Conservation (phyloP, 2,888 invertebrate genomes). For the Bugula neritina region DNA sequence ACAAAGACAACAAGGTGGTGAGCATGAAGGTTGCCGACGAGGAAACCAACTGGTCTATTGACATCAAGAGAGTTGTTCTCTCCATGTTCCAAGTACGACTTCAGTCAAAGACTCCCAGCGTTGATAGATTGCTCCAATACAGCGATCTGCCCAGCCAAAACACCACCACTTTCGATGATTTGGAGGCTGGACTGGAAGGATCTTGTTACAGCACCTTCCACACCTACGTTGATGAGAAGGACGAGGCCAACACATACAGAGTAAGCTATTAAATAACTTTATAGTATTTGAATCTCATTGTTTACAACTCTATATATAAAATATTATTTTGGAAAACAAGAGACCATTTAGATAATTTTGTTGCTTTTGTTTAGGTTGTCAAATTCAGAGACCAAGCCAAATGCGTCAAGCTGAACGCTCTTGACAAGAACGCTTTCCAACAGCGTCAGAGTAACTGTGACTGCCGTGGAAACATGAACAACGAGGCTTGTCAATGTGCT, state of each 20-base stretch:
- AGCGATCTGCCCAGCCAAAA: not conserved
- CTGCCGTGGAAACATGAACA: constrained; percentile 6
- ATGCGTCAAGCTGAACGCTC: constrained; percentile 2
- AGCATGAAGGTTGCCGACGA: constrained; percentile 39
- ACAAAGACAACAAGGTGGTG: constrained; percentile 35
- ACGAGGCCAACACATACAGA: not conserved
- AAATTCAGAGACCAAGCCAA: not conserved
- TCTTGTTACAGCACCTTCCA: not conserved
- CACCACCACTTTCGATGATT: constrained; percentile 1
- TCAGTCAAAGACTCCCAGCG: not conserved
- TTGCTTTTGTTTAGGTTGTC: not conserved
- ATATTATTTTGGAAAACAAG: too few relatives aligned
- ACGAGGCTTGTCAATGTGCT: not conserved
- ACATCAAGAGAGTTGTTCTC: constrained; percentile 52
- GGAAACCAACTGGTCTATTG: constrained; percentile 51
- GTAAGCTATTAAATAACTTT: too few relatives aligned
- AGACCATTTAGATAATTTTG: too few relatives aligned
- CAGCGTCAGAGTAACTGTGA: constrained; percentile 21
- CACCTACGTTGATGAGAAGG: not conserved
- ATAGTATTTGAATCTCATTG: too few relatives aligned
- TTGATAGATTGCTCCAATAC: not conserved
- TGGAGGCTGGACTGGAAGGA: not conserved
- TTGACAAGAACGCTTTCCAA: constrained; percentile 4
- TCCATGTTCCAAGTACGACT: not conserved
- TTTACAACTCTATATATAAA: too few relatives aligned